Conservation (phyloP, 2,113 vertebrate species). For the Anguilla japonica region DNA sequence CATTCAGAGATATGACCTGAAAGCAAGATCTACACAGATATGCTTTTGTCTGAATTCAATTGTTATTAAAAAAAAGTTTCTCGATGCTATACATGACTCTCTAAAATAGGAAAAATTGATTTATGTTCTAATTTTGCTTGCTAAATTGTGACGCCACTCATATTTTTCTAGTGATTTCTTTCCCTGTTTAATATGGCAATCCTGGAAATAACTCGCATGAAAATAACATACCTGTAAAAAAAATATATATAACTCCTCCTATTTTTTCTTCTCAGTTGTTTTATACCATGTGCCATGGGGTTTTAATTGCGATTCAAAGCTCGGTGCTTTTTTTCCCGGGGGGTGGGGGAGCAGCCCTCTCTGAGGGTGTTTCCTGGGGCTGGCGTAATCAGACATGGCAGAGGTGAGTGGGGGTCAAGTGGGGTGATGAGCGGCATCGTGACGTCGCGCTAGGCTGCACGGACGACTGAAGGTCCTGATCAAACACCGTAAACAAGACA, state of each 20-base stretch:
- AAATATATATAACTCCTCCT: background rate
- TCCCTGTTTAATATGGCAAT: background rate
- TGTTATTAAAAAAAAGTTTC: too few species aligned
- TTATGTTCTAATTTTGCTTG: background rate
- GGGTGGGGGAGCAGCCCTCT: conserved; percentile 29
- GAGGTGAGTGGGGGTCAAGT: conserved; percentile 72
- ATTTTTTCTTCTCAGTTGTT: background rate
- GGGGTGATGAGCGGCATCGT: conserved; percentile 68
- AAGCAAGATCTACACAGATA: background rate
- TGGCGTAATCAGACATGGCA: conserved; percentile 69
- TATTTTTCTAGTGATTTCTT: background rate
- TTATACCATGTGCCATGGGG: background rate
- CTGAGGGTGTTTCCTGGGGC: conserved; percentile 37
- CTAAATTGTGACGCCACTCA: background rate
- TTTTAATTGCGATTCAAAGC: background rate
- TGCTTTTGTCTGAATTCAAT: background rate
- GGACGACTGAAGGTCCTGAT: conserved; percentile 62
- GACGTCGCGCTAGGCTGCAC: conserved; percentile 64
- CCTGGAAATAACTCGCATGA: background rate
- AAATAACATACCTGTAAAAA: background rate
- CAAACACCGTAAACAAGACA: conserved; percentile 13
- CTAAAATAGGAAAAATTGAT: background rate
- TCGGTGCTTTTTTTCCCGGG: background rate
- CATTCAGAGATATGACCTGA: background rate
- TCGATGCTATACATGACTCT: background rate